These are phyloP conservation scores for Parapsyche elsis DNA, from an alignment of 1,140 invertebrate species.

Conservation along the genomic window DNA sequence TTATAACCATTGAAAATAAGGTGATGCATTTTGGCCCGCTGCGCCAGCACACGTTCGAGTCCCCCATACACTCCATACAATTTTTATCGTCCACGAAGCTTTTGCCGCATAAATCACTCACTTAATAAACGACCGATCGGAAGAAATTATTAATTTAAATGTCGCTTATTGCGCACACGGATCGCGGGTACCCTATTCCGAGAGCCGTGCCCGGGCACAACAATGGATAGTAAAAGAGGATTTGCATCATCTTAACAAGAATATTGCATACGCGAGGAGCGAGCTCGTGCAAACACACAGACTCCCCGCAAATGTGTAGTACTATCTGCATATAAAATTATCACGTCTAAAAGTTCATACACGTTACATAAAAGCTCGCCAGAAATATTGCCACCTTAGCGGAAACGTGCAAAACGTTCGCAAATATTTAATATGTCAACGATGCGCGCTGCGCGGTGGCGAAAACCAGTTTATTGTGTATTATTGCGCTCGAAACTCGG, in stretches of 20 bases:
- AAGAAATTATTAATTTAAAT: constrained; percentile 11
- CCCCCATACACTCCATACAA: too few species aligned
- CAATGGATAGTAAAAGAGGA: constrained; percentile 30
- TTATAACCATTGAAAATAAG: too few species aligned
- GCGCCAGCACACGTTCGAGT: too few species aligned
- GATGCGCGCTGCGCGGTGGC: not conserved
- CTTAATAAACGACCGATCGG: not conserved
- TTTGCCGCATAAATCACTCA: too few species aligned
- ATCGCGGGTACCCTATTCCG: not conserved
- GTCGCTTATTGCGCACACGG: constrained; percentile 1
- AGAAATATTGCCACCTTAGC: constrained; percentile 3
- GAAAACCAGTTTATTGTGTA: not conserved
- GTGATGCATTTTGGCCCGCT: too few species aligned
- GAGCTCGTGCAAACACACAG: not conserved
- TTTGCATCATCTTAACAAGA: constrained; percentile 28
- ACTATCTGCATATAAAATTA: constrained; percentile 26
- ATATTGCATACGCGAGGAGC: constrained; percentile 6
- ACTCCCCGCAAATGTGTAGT: not conserved
- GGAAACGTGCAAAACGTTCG: constrained; percentile 26
- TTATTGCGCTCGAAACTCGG: not conserved
- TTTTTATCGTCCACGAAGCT: too few species aligned
- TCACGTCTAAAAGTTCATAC: constrained; percentile 27
- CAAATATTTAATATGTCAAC: constrained; percentile 22
- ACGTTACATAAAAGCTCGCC: constrained; percentile 25
- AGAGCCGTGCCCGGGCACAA: not conserved